Conservation (phyloP, 2,797 vertebrate species). For the Mormyrops boulengeri region DNA sequence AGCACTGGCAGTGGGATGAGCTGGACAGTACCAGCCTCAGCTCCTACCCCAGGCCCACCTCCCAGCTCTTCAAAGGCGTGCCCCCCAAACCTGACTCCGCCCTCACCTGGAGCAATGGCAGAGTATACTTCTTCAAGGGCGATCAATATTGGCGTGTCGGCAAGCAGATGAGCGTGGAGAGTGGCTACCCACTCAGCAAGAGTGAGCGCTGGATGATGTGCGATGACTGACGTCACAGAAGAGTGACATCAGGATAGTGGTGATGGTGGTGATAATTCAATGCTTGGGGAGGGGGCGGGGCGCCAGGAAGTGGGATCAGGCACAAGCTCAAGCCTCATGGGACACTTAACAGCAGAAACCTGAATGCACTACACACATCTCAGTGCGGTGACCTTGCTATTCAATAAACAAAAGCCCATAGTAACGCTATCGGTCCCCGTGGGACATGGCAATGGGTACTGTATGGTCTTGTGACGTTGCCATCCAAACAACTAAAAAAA, state of each 20-base stretch:
- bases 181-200: constrained; percentile 55
- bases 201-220: constrained; percentile 67
- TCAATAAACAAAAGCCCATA: neutral
- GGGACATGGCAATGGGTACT: neutral
- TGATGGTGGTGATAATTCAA: neutral
- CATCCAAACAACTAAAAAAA: neutral
- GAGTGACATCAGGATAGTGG: neutral
- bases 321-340: neutral
- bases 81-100: constrained; percentile 59
- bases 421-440: neutral
- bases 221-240: constrained; percentile 43
- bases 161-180: constrained; percentile 52
- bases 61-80: constrained; percentile 54
- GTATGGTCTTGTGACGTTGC: neutral
- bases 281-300: neutral
- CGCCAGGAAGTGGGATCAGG: neutral
- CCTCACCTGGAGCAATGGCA: constrained; percentile 59
- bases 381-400: neutral
- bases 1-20: constrained; percentile 79
- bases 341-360: neutral
- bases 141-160: constrained; percentile 63
- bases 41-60: constrained; percentile 58
- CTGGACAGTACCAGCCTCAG: constrained; percentile 52
- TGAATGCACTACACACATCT: neutral
- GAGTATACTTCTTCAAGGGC: constrained; percentile 68